phyloP scores from a whole-genome alignment of 2,113 vertebrate genomes.

The Jacana jacana region DNA sequence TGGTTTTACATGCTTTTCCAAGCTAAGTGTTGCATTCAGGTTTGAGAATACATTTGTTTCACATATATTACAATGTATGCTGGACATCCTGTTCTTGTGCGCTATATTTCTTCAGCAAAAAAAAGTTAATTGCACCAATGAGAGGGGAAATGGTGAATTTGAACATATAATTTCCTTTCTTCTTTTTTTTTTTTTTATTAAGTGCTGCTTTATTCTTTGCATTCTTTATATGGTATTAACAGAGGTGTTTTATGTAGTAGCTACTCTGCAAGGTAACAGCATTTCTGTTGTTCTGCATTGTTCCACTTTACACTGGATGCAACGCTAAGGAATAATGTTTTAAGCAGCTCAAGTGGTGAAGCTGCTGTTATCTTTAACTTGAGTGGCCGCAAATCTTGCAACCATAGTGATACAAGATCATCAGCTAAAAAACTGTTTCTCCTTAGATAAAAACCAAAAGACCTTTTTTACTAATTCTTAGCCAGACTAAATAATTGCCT shows the following conservation, averaged over 20 bases:
- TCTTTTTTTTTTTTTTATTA: neutral
- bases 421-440: neutral
- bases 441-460: accelerated
- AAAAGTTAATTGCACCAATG: neutral
- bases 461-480: neutral
- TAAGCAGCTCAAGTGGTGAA: neutral
- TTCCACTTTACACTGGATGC: neutral
- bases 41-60: neutral
- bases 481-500: neutral
- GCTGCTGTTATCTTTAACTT: neutral
- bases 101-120: neutral
- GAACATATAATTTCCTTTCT: neutral
- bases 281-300: neutral
- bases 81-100: neutral
- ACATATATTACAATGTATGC: neutral
- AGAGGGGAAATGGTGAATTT: neutral
- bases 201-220: neutral
- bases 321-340: neutral
- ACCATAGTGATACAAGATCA: neutral
- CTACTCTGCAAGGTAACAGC: neutral
- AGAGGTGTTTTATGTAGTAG: neutral
- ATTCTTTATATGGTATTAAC: neutral
- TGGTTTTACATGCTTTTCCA: neutral
- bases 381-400: neutral
- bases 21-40: neutral